Evolutionary conservation across 2,888 invertebrate genomes (phyloP).

Genomic region (Chydorus sphaericus): DNA sequence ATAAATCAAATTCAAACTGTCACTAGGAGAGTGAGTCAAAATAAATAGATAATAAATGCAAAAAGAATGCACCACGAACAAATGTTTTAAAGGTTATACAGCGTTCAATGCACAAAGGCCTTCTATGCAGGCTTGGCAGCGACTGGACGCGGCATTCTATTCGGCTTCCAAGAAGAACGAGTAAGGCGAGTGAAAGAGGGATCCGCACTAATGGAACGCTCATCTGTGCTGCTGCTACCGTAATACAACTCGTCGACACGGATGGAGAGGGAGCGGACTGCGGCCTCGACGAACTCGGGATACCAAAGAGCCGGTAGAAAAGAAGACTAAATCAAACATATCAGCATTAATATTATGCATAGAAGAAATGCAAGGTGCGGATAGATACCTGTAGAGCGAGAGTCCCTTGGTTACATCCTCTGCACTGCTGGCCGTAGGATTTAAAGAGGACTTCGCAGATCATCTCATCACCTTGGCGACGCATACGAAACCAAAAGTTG

Average conservation of each 20-base stretch:
- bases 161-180: neutral
- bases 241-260: neutral
- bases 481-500: conserved; percentile 31
- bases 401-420: conserved; percentile 25
- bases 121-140: neutral
- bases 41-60: too few species aligned
- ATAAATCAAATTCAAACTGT: too few species aligned
- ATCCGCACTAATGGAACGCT: neutral
- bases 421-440: conserved; percentile 33
- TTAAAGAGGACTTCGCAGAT: conserved; percentile 30
- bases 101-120: too few species aligned
- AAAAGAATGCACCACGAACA: too few species aligned
- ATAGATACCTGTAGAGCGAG: neutral
- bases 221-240: neutral
- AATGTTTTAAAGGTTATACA: too few species aligned
- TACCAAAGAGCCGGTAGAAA: neutral
- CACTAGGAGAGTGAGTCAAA: too few species aligned
- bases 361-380: neutral
- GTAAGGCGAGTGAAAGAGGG: neutral
- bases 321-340: neutral
- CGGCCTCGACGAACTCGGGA: neutral
- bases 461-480: conserved; percentile 21
- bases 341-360: too few species aligned
- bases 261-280: neutral
- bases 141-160: neutral